Evolutionary conservation across 1,140 invertebrate species (phyloP), one percentile per base, ranked within the genome.

Genomic region (Oppia nitens): DNA sequence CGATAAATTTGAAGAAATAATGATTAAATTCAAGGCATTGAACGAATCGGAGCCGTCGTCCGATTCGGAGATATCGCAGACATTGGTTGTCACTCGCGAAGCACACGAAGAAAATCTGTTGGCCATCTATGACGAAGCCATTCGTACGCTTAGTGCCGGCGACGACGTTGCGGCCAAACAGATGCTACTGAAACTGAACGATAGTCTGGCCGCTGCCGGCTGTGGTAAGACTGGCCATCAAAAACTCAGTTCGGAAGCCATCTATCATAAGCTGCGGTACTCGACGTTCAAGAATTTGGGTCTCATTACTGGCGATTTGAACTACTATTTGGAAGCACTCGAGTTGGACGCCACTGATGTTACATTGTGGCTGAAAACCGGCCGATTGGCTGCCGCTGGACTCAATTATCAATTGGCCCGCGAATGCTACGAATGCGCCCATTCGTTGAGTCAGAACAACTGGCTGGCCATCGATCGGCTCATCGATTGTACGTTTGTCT

Each of bases 291-390:
- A 61, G 45, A 60, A 63, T 59, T 55, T 63, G 23, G 62, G 62
- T 32, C 23, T 55, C n/a, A 11, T 63, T 23, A 40, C 6, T 12
- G 27, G 48, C 23, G 55, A 63, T 55, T 21, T 63, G 2, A 20
- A 59, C 26, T 45, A 29, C 17, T 58, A 54, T 23, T 17, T 62
- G 2, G 55, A 62, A 24, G 62, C 62, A 14, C 25, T 63, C 3
- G 26, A 57, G 21, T 32, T 63, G 25, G 62, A 63, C 54, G 20
- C 17, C 29, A 27, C 25, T 9, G 62, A 63, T 55, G 24, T 61
- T 49, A 57, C 24, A 40, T 47, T 63, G 21, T 63, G 62, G 62
- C 45, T 63, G 1, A 63, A 61, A 24, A 47, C 60, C 53, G 62
- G 60, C 23, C 3, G 29, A 29, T 23, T 27, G 25, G 55, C 47